Conservation (phyloP, 1,140 invertebrate genomes). For the Lycorma delicatula region DNA sequence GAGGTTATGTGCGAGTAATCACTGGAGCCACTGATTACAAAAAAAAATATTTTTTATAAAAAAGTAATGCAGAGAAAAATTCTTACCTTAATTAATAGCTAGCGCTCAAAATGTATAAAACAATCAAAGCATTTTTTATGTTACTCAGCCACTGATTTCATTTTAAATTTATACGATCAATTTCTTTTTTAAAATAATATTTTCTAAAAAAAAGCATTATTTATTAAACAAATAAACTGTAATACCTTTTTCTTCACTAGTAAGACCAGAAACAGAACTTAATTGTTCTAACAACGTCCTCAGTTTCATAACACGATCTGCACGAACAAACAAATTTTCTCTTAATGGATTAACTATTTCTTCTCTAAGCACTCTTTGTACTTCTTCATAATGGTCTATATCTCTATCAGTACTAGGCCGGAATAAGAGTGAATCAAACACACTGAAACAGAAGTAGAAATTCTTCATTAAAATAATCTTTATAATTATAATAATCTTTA, state of each 20-base stretch:
- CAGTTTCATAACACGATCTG: conserved; percentile 92
- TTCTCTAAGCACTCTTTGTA: conserved; percentile 81
- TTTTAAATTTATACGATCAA: too few relatives aligned
- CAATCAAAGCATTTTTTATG: too few relatives aligned
- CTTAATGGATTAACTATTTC: conserved; percentile 94
- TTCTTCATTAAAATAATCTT: conserved; percentile 1
- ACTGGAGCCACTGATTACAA: too few relatives aligned
- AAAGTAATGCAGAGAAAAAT: too few relatives aligned
- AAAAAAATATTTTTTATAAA: too few relatives aligned
- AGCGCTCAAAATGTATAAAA: too few relatives aligned
- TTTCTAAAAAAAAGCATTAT: conserved; percentile 6
- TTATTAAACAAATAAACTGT: too few relatives aligned
- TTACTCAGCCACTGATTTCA: too few relatives aligned
- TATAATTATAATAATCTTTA: too few relatives aligned
- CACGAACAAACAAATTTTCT: conserved; percentile 80
- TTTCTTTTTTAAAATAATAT: too few relatives aligned
- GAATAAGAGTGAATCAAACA: conserved; percentile 85
- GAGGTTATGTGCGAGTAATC: too few relatives aligned
- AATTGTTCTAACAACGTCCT: conserved; percentile 77
- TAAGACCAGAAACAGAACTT: conserved; percentile 81
- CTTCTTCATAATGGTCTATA: conserved; percentile 75
- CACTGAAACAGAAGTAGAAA: conserved; percentile 40
- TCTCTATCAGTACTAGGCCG: conserved; percentile 62
- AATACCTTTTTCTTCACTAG: conserved; percentile 83
- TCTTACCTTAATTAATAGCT: too few relatives aligned